These are phyloP conservation scores for Myotis vivesi DNA, from an alignment of 2,797 vertebrate genomes.

Conservation along the genomic window DNA sequence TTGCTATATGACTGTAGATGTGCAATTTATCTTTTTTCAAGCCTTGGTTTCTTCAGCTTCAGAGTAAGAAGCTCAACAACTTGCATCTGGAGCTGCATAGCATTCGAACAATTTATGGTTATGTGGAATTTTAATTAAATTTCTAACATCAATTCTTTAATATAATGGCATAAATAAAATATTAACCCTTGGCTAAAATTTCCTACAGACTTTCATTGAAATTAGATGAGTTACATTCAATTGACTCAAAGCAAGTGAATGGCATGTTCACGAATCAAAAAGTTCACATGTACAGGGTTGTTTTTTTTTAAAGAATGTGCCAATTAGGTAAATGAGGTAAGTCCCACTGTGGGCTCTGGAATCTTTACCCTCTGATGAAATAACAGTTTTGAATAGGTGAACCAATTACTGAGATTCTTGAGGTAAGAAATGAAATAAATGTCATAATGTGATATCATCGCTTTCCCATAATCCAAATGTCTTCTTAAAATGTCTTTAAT, in stretches of 20 bases:
- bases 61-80: background rate
- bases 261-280: background rate
- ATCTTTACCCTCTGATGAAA: conserved; percentile 44
- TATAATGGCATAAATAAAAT: background rate
- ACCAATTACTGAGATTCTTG: conserved; percentile 60
- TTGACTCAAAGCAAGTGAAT: conserved; percentile 21
- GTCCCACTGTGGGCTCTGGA: background rate
- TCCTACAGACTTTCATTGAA: background rate
- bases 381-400: conserved; percentile 46
- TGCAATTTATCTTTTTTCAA: background rate
- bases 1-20: background rate
- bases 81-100: background rate
- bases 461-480: conserved; percentile 51
- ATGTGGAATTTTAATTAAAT: background rate
- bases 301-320: conserved; percentile 34
- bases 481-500: conserved; percentile 70
- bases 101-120: background rate
- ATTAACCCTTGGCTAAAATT: background rate
- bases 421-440: conserved; percentile 62
- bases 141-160: background rate
- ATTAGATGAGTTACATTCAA: background rate
- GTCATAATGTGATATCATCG: conserved; percentile 37
- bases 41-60: background rate
- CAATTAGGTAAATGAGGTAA: conserved; percentile 65
- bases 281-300: conserved; percentile 10